Conservation (phyloP, 2,888 invertebrate genomes). For the Xestia ashworthii region DNA sequence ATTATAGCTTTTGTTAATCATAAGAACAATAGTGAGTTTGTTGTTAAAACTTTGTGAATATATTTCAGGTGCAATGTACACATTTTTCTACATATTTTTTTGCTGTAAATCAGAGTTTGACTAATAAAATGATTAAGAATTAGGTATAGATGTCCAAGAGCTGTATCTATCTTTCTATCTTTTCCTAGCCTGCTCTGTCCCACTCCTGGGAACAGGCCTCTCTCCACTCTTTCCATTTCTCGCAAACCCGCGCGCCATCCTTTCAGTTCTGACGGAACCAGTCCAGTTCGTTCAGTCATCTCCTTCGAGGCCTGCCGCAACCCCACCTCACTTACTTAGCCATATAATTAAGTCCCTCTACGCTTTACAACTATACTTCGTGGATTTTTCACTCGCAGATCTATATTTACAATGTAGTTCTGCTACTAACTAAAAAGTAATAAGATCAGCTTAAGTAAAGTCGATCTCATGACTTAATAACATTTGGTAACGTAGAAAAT, state of each 20-base stretch:
- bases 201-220: too few species aligned
- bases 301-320: too few species aligned
- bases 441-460: constrained; percentile 22
- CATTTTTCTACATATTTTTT: too few species aligned
- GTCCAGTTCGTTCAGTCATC: too few species aligned
- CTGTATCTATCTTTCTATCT: too few species aligned
- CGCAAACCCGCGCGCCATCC: too few species aligned
- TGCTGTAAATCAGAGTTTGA: neutral
- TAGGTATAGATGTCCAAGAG: neutral
- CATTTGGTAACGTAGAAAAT: constrained; percentile 45
- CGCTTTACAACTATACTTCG: neutral
- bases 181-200: too few species aligned
- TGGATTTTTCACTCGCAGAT: neutral
- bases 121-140: neutral
- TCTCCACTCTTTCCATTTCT: too few species aligned
- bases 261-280: too few species aligned
- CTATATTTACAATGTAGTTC: neutral
- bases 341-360: neutral
- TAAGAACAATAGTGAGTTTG: neutral
- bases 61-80: neutral
- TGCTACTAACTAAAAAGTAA: neutral
- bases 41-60: neutral
- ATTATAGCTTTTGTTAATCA: neutral
- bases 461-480: constrained; percentile 31
- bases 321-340: too few species aligned